Evolutionary conservation across 2,888 invertebrate species (phyloP), one percentile per base, ranked within the genome.

Genomic region (Agapostemon virescens): DNA sequence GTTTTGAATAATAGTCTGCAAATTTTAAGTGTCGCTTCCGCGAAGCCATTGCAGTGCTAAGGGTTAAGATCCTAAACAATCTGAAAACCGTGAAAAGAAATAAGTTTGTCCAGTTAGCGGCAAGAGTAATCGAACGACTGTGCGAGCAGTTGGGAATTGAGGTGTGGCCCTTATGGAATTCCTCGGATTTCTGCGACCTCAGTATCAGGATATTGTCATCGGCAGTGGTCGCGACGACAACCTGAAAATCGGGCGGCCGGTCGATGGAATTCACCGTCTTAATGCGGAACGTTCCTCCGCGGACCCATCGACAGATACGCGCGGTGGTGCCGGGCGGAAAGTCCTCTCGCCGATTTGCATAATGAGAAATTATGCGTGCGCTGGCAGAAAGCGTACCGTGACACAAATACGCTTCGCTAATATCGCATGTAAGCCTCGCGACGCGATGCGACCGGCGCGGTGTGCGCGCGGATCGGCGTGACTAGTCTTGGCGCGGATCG

Each of bases 361-460:
- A 89, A 89, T 89, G 88, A 89, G 88, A 88, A 89, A 89, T 89
- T 88, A 89, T 87, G 86, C 82, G 84, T 84, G 79, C 83, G 77
- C 84, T 77, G 74, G 79, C 82, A 68, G 84, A 76, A 81, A 81
- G 84, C 75, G 66, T 80, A 79, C 66, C 82, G 82, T 69, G 75
- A 72, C 77, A 69, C 69, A 70, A 63, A 49, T 69, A 72, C 42
- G 58, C 58, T 61, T 20, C 58, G 58, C 58, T 30, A 33, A 61
- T 61, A 33, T 33, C 33, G 58, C 58, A 20, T 20, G 52, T 45
- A 45, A 45, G 20, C 20, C 1, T 20, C 38, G 38, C 38, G 38
- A 20, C 45, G 45, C 45, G 38, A 20, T 20, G 45, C 45, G 45
- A n/a, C 45, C 45, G 42, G 17, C 15, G 49, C 49, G 45, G n/a